Evolutionary conservation across 1,140 invertebrate genomes (phyloP), one percentile per base, ranked within the genome.

Genomic region (Drosophila takahashii): DNA sequence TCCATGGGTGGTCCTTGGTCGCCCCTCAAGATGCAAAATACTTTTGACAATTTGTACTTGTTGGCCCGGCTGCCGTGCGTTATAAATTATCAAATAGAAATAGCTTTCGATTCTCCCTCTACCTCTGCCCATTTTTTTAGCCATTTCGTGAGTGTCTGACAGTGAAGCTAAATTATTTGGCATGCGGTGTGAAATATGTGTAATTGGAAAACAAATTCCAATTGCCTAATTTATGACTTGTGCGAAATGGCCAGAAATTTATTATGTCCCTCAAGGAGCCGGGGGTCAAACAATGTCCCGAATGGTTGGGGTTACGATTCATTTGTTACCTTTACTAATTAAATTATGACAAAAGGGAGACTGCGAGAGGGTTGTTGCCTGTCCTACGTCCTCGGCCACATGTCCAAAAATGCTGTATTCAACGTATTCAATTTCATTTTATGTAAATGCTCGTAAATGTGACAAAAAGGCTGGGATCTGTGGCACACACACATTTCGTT

Each of bases 21-120:
- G 65, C 64, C 67, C 47, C 67, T 70, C 54, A 47, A 75, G 81
- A 87, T 70, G 69, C 83, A 87, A 86, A 89, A 77, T 52, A 57
- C 85, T 89, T 89, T 89, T 89, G 86, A 90, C 87, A 90, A 90
- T 90, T 90, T 90, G 80, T 86, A 86, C 79, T 90, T 90, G 78
- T 83, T 81, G 75, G 59, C 42, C 54, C 58, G 54, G 62, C 73
- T 78, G 81, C 79, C 47, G 75, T 77, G 77, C 81, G 80, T 90
- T 90, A 90, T 90, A 90, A 90, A 90, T 90, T 83, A 81, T 86
- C 48, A 90, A 83, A 90, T 90, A 90, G 81, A 90, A 85, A 86
- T 90, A 83, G 86, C 75, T 70, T 75, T 84, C 59, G 61, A 60
- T 77, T 59, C 61, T 69, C 60, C 47, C 37, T 36, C 65, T 18